Evolutionary conservation across 2,797 vertebrate genomes (phyloP).

Genomic region (Peromyscus melanophrys): DNA sequence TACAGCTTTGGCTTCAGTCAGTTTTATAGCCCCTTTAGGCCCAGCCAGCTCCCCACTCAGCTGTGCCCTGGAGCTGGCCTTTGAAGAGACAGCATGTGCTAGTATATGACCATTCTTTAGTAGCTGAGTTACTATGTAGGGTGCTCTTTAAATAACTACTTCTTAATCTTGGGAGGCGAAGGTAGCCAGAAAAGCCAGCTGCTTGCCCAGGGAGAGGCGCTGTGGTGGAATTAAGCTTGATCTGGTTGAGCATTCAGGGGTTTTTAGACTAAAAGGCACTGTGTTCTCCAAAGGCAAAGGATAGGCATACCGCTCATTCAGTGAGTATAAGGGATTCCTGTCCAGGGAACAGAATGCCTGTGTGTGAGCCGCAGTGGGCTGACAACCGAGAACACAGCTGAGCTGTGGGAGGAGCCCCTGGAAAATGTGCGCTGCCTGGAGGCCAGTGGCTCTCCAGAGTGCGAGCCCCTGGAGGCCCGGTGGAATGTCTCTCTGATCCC

Average conservation of each 20-base stretch:
- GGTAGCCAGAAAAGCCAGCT: neutral
- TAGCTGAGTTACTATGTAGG: neutral
- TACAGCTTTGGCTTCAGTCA: conserved; percentile 48
- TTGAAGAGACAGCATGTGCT: neutral
- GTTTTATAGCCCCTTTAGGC: neutral
- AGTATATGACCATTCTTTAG: neutral
- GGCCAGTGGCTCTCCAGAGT: neutral
- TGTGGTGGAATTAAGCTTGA: neutral
- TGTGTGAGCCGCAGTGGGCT: neutral
- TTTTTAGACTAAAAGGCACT: neutral
- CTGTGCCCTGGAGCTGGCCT: neutral
- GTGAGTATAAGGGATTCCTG: neutral
- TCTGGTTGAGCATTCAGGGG: neutral
- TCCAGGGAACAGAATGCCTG: neutral
- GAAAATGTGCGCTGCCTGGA: neutral
- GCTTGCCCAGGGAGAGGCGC: neutral
- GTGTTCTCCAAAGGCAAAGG: neutral
- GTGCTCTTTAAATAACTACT: neutral
- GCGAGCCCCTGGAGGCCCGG: neutral
- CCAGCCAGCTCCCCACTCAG: neutral
- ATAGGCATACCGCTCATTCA: neutral
- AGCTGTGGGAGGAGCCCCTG: neutral
- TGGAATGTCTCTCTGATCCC: neutral
- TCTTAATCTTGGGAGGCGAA: neutral
- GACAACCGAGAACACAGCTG: neutral